These are phyloP conservation scores for Zygaena filipendulae DNA, from an alignment of 2,888 invertebrate species.

Conservation along the genomic window DNA sequence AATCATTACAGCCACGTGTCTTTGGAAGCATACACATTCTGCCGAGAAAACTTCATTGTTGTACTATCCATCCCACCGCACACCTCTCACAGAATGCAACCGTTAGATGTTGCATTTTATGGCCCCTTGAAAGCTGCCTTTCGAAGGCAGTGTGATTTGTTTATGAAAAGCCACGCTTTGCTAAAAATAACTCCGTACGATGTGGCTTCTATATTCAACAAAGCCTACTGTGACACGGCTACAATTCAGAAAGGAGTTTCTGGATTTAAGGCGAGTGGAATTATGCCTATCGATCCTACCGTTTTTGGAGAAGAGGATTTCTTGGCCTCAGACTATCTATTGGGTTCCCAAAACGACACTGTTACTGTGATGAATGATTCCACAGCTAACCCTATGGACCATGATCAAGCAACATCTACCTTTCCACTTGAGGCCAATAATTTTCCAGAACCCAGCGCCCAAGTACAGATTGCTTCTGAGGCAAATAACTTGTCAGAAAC, in stretches of 20 bases:
- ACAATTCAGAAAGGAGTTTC: constrained; percentile 1
- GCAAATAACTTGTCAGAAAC: constrained; percentile 3
- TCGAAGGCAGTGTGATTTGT: constrained; percentile 1
- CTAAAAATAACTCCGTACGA: constrained; percentile 19
- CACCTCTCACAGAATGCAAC: constrained; percentile 1
- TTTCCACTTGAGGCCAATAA: constrained; percentile 3
- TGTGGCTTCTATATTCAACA: constrained; percentile 16
- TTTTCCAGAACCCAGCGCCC: constrained; percentile 5
- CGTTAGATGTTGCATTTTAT: constrained; percentile 2
- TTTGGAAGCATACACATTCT: constrained; percentile 2
- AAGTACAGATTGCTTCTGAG: constrained; percentile 4
- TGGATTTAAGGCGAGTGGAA: neutral
- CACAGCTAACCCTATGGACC: constrained; percentile 3
- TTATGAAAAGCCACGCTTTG: constrained; percentile 10
- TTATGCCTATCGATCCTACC: constrained; percentile 13
- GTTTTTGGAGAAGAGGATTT: constrained; percentile 15
- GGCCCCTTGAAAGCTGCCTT: constrained; percentile 2
- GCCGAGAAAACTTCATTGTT: constrained; percentile 1
- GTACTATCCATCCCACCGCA: constrained; percentile 2
- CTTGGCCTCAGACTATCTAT: constrained; percentile 1
- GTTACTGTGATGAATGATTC: constrained; percentile 3
- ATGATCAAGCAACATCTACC: constrained; percentile 1
- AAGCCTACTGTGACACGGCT: constrained; percentile 12
- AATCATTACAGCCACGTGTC: constrained; percentile 1
- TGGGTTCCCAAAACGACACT: constrained; percentile 11